Percentiles rank a stretch among this genome's conserved stretches.
These are phyloP conservation scores for Hybos culiciformis DNA, from an alignment of 2,888 invertebrate species.

Conservation along the genomic window DNA sequence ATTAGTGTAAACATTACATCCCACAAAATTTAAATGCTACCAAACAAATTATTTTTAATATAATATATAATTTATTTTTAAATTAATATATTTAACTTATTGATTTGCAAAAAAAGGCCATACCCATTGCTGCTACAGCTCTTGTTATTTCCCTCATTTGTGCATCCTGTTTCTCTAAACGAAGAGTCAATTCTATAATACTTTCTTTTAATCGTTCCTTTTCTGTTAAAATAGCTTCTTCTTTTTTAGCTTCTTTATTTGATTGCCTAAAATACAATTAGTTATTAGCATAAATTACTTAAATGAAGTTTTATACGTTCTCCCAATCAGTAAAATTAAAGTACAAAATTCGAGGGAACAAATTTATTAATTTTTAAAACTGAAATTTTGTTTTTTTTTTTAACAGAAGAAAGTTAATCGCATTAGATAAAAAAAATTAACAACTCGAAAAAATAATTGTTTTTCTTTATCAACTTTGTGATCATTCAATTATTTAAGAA, in stretches of 20 bases:
- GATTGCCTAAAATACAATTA: constrained; percentile 42
- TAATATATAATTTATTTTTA: not conserved
- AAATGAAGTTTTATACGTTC: no score
- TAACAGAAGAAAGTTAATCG: no score
- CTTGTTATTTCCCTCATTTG: constrained; percentile 65
- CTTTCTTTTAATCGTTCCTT: constrained; percentile 49
- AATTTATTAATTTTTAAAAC: no score
- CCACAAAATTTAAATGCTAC: not conserved
- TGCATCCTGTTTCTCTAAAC: constrained; percentile 61
- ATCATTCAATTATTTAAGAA: no score
- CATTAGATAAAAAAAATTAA: no score
- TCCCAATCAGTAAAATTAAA: no score
- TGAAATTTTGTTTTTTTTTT: no score
- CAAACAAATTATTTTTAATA: not conserved
- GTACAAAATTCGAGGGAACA: no score
- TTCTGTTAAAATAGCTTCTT: constrained; percentile 50
- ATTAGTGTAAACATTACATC: not conserved
- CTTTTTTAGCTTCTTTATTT: constrained; percentile 70
- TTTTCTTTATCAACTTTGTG: no score
- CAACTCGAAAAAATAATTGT: no score
- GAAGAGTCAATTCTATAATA: constrained; percentile 57
- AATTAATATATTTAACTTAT: not conserved
- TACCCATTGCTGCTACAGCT: constrained; percentile 42
- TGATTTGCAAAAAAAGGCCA: no score
- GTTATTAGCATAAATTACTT: not conserved